Conservation (phyloP, 2,888 invertebrate species). For the Ophion ellenae region DNA sequence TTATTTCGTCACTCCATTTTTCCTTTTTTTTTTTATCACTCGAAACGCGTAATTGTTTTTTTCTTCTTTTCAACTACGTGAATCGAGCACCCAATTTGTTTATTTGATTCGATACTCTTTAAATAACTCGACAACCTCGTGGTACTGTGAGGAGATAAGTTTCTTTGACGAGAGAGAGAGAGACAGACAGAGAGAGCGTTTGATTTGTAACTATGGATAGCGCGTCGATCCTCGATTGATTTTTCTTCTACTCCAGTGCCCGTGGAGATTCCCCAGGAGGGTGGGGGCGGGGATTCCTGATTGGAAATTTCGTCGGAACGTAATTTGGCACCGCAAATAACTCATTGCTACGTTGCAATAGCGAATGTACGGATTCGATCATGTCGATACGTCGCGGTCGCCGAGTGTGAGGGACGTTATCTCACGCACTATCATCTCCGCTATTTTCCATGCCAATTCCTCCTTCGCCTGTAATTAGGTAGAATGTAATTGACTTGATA, state of each 20-base stretch:
- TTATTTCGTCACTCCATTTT: constrained; percentile 12
- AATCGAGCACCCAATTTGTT: constrained; percentile 24
- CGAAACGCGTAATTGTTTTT: constrained; percentile 9
- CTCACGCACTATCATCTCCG: constrained; percentile 98
- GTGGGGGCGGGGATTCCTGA: not conserved
- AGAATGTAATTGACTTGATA: not conserved
- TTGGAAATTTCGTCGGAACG: not conserved
- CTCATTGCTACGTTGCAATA: constrained; percentile 41
- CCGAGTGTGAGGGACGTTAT: constrained; percentile 94
- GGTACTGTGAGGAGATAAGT: constrained; percentile 28
- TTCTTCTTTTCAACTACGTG: constrained; percentile 18
- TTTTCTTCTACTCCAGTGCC: not conserved
- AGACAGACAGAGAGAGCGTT: constrained; percentile 28
- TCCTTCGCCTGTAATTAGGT: constrained; percentile 88
- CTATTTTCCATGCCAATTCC: constrained; percentile 98
- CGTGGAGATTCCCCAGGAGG: not conserved
- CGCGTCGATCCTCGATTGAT: constrained; percentile 32
- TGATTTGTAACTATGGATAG: constrained; percentile 20
- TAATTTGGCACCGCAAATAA: constrained; percentile 66
- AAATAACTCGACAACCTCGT: constrained; percentile 23
- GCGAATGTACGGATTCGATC: constrained; percentile 67
- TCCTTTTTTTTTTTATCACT: constrained; percentile 14
- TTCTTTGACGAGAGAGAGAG: not conserved
- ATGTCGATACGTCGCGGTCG: constrained; percentile 76
- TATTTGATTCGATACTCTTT: constrained; percentile 29